A percentile compares a stretch with the other conserved stretches of the same genome.
Conservation (phyloP, 2,797 vertebrate genomes). For the Neoniphon sammara region DNA sequence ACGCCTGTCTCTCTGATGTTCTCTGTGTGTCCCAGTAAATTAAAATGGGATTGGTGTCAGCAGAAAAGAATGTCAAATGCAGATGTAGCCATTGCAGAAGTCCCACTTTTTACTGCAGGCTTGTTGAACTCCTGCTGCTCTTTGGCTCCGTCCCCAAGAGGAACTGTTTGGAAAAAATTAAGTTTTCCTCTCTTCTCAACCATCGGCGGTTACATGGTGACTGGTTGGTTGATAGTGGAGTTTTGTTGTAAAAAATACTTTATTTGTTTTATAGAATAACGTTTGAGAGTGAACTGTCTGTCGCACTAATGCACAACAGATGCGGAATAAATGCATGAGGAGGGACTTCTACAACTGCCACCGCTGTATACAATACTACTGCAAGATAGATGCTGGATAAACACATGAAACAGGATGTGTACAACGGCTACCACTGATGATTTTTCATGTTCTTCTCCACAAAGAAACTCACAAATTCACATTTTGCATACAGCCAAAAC, state of each 20-base stretch:
- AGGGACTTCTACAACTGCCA: slow-evolving; percentile 32
- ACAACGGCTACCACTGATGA: slow-evolving; percentile 41
- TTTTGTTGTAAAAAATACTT: slow-evolving; percentile 52
- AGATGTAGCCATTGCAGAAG: slow-evolving; percentile 53
- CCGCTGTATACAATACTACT: slow-evolving; percentile 48
- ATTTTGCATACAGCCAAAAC: slow-evolving; percentile 55
- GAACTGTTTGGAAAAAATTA: slow-evolving; percentile 51
- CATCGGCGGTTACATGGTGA: slow-evolving; percentile 59
- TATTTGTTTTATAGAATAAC: slow-evolving; percentile 66
- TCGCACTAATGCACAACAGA: slow-evolving; percentile 70
- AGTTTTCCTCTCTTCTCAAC: slow-evolving; percentile 48
- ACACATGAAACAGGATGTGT: slow-evolving; percentile 31
- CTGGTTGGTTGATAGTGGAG: slow-evolving; percentile 34
- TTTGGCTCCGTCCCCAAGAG: slow-evolving; percentile 46
- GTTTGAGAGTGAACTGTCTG: slow-evolving; percentile 57
- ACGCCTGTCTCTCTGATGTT: slow-evolving; percentile 71
- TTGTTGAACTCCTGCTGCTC: slow-evolving; percentile 50
- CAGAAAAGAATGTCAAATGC: slow-evolving; percentile 70
- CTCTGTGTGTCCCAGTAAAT: slow-evolving; percentile 75
- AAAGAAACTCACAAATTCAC: slow-evolving; percentile 46
- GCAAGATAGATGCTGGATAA: slow-evolving; percentile 37
- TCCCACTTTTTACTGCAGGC: slow-evolving; percentile 20
- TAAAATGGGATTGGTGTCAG: slow-evolving; percentile 75
- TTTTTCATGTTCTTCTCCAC: slow-evolving; percentile 48
- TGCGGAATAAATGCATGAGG: slow-evolving; percentile 48